phyloP scores from a whole-genome alignment of 2,888 invertebrate species.

The Pocota personata region DNA sequence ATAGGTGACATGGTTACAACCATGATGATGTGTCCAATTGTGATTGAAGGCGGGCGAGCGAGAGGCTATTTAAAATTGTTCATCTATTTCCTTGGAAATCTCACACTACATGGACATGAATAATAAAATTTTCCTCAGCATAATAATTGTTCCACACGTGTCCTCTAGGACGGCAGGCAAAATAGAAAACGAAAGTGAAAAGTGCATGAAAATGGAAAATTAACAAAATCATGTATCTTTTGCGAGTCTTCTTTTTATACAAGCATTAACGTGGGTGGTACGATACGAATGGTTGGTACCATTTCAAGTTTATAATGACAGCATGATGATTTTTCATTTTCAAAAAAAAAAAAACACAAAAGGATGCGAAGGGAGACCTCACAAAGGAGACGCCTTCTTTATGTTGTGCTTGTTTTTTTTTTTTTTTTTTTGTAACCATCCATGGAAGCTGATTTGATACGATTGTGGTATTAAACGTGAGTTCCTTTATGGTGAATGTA shows the following conservation, averaged over 20 bases:
- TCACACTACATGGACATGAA: background rate
- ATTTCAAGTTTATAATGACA: constrained; percentile 15
- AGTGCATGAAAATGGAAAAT: constrained; percentile 8
- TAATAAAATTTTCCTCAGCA: background rate
- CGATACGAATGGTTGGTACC: background rate
- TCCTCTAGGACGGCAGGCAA: background rate
- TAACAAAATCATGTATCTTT: background rate
- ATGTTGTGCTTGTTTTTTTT: background rate
- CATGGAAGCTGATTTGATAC: constrained; percentile 13
- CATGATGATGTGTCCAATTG: constrained; percentile 32
- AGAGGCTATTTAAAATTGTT: background rate
- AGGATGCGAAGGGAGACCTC: background rate
- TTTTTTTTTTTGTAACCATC: background rate
- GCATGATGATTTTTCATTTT: background rate
- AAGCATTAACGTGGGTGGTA: background rate
- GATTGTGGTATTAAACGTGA: constrained; percentile 31
- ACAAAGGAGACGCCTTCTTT: background rate
- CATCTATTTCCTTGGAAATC: constrained; percentile 3
- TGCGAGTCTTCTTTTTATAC: background rate
- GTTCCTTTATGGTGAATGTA: background rate
- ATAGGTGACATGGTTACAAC: background rate
- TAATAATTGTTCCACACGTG: background rate
- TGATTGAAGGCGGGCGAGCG: background rate
- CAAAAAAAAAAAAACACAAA: background rate
- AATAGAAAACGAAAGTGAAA: background rate